Evolutionary conservation across 2,113 vertebrate species (phyloP), one percentile per base, ranked within the genome.

Genomic region (Gallinago jamesoni): DNA sequence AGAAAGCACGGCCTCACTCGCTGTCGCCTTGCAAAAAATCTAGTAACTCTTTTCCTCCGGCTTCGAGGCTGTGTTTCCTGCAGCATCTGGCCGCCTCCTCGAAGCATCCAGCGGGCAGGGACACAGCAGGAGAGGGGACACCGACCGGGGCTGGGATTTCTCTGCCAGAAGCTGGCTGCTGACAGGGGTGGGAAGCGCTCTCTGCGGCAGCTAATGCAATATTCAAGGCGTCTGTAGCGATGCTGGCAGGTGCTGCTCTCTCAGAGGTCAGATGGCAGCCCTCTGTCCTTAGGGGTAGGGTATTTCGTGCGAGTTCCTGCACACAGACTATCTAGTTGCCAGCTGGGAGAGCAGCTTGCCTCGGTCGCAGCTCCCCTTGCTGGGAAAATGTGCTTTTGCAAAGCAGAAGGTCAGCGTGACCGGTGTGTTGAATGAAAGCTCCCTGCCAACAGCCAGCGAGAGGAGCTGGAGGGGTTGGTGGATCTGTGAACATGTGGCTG

Each of bases 391-490:
- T 30, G 81, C 93, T 96, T 64, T 62, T 75, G 91, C 81, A 64
- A 41, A 95, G 66, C 21, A 76, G 80, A 68, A 97, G 96, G 95
- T 96, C 95, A 93, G 77, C 13, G 30, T 94, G 93, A 93, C 94
- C 94, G 3, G 78, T 31, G 77, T 48, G 87, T 84, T 53, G 43
- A 67, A 31, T 66, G 89, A 63, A 64, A 96, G 64, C 91, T 95
- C 48, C 52, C 68, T 80, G 93, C 84, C 84, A 47, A 7, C 35
- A 18, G 75, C n/a, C 31, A 22, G 56, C 7, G 1, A 50, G 60
- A 89, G 57, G 59, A 95, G 43, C 88, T 35, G 85, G 57, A 90
- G 53, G 68, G 78, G 73, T 19, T 78, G 77, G 21, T 47, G 59
- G 31, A 13, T 39, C 64, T 50, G 35, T 37, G 59, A n/a, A 6